Evolutionary conservation across 2,797 vertebrate species (phyloP).

Genomic region (Pitangus sulphuratus): DNA sequence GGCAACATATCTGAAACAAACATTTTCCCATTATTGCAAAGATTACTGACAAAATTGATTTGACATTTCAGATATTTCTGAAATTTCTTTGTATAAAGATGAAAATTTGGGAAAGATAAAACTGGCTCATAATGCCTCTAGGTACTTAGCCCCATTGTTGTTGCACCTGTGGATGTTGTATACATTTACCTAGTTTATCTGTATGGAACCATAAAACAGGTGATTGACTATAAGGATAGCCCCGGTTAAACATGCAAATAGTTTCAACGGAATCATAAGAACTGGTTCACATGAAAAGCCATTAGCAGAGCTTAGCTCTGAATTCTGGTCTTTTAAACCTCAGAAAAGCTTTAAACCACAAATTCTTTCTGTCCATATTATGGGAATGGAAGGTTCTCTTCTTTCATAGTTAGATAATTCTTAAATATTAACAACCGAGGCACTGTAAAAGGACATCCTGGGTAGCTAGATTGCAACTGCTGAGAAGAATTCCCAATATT

Average conservation of each 20-base stretch:
- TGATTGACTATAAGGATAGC: not conserved
- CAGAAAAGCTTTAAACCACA: not conserved
- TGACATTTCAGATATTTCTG: not conserved
- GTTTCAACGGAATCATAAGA: not conserved
- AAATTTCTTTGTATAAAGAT: not conserved
- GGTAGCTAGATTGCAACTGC: not conserved
- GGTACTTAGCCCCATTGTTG: not conserved
- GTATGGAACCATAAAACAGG: not conserved
- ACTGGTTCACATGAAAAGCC: not conserved
- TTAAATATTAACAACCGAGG: not conserved
- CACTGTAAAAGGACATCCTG: not conserved
- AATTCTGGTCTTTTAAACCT: not conserved
- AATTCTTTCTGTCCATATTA: not conserved
- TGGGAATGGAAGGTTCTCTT: not conserved
- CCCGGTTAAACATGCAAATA: not conserved
- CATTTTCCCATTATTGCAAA: not conserved
- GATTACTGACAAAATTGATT: not conserved
- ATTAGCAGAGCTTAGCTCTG: not conserved
- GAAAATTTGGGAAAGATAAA: not conserved
- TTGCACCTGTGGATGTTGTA: not conserved
- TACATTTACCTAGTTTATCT: not conserved
- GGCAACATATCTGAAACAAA: not conserved
- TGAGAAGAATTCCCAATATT: not conserved
- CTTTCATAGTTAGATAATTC: not conserved
- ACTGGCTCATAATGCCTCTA: not conserved